These are phyloP conservation scores for Oophaga pumilio DNA, from an alignment of 2,113 vertebrate species.

Conservation along the genomic window DNA sequence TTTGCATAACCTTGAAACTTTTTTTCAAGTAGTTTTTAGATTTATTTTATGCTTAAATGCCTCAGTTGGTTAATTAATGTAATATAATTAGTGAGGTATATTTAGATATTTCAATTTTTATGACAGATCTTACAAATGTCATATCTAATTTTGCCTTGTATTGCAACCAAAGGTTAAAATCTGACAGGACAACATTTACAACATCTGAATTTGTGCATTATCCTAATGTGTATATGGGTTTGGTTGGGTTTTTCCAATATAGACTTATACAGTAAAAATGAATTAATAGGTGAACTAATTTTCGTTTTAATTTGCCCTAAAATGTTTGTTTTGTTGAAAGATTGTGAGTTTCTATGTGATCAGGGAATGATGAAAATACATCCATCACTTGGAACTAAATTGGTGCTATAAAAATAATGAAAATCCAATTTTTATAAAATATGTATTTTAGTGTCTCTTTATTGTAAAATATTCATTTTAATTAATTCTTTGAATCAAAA, in stretches of 20 bases:
- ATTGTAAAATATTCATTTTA: neutral
- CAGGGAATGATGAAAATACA: neutral
- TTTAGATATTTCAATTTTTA: no score
- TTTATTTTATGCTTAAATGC: no score
- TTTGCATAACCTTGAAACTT: no score
- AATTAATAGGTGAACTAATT: neutral
- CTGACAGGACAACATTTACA: neutral
- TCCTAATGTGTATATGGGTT: neutral
- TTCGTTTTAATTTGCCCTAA: neutral
- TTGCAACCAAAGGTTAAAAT: neutral
- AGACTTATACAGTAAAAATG: neutral
- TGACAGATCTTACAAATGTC: neutral
- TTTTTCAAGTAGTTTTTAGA: no score
- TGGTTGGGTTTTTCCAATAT: neutral
- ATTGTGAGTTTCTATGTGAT: neutral
- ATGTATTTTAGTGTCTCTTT: neutral
- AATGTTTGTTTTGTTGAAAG: neutral
- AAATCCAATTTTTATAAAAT: neutral
- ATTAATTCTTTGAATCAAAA: neutral
- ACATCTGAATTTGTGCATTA: neutral
- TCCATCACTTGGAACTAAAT: neutral
- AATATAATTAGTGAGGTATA: no score
- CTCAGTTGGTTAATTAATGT: no score
- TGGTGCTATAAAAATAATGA: neutral
- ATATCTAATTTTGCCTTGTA: neutral